phyloP scores from a whole-genome alignment of 1,140 invertebrate genomes.

The Aethina tumida region DNA sequence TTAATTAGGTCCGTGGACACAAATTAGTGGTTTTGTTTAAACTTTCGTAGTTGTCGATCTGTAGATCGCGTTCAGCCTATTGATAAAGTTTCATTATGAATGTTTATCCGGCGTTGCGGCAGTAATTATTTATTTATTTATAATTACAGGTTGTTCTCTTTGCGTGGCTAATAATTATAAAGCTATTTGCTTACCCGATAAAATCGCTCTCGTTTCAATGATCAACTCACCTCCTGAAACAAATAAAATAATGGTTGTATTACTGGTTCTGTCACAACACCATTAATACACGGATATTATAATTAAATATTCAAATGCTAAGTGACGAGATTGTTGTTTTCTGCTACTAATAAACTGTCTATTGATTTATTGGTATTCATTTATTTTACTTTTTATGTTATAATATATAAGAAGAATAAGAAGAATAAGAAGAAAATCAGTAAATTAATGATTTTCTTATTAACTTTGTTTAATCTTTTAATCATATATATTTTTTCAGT shows the following conservation, averaged over 20 bases:
- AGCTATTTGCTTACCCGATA: conserved; percentile 28
- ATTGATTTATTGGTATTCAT: too few species aligned
- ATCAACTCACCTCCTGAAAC: conserved; percentile 28
- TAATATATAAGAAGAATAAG: too few species aligned
- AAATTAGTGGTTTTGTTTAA: conserved; percentile 14
- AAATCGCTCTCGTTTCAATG: conserved; percentile 15
- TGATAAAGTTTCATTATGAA: conserved; percentile 29
- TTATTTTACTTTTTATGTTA: too few species aligned
- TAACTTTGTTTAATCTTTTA: too few species aligned
- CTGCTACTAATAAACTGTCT: too few species aligned
- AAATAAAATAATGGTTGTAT: conserved; percentile 16
- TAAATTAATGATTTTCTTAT: too few species aligned
- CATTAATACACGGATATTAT: too few species aligned
- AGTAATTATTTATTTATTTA: conserved; percentile 24
- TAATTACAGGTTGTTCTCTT: conserved; percentile 24
- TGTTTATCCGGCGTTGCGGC: conserved; percentile 32
- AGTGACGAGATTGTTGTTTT: too few species aligned
- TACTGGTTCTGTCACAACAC: conserved; percentile 5
- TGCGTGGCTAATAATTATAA: conserved; percentile 28
- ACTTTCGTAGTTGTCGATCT: conserved; percentile 6
- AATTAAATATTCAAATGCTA: too few species aligned
- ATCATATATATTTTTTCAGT: too few species aligned
- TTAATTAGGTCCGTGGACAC: conserved; percentile 12
- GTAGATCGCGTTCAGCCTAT: conserved; percentile 17
- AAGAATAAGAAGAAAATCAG: too few species aligned